phyloP scores from a whole-genome alignment of 92 coral and sea anemone species.

The Chrysogorgia sp. region DNA sequence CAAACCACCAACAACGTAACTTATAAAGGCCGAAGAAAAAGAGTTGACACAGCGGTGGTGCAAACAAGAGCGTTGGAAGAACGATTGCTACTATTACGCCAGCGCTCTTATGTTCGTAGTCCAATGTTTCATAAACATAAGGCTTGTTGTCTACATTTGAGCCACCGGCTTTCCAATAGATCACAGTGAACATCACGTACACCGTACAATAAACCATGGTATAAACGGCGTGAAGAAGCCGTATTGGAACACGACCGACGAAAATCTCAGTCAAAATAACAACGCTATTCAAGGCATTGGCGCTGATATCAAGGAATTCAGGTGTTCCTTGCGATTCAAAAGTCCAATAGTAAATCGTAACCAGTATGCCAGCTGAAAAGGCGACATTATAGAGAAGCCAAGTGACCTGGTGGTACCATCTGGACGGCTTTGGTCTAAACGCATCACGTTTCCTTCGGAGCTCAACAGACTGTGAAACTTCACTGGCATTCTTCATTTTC shows the following conservation, averaged over 20 bases:
- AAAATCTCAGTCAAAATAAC: constrained; percentile 67
- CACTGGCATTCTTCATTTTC: constrained; percentile 4
- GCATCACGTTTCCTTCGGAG: constrained; percentile 28
- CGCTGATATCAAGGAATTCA: constrained; percentile 67
- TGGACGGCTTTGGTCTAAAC: constrained; percentile 30
- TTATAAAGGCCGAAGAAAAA: constrained; percentile 75
- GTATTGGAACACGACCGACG: constrained; percentile 70
- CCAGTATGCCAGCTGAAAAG: constrained; percentile 58
- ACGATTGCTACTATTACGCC: constrained; percentile 62
- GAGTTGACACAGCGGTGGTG: constrained; percentile 61
- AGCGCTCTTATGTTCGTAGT: constrained; percentile 65
- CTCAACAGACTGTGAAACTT: constrained; percentile 12
- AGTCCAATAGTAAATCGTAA: constrained; percentile 74
- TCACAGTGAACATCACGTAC: constrained; percentile 79
- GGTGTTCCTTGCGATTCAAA: constrained; percentile 46
- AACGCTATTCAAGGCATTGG: constrained; percentile 70
- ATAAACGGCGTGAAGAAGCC: constrained; percentile 75
- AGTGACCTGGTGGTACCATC: constrained; percentile 80
- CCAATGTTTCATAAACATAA: constrained; percentile 72
- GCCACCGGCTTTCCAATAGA: constrained; percentile 93
- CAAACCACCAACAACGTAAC: constrained; percentile 57
- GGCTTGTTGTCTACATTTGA: constrained; percentile 47
- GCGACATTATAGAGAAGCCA: constrained; percentile 78
- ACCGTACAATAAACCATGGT: constrained; percentile 69
- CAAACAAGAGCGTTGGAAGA: constrained; percentile 51